Evolutionary conservation across 2,888 invertebrate genomes (phyloP), one percentile per base, ranked within the genome.

Genomic region (Amphipyra tragopoginis): DNA sequence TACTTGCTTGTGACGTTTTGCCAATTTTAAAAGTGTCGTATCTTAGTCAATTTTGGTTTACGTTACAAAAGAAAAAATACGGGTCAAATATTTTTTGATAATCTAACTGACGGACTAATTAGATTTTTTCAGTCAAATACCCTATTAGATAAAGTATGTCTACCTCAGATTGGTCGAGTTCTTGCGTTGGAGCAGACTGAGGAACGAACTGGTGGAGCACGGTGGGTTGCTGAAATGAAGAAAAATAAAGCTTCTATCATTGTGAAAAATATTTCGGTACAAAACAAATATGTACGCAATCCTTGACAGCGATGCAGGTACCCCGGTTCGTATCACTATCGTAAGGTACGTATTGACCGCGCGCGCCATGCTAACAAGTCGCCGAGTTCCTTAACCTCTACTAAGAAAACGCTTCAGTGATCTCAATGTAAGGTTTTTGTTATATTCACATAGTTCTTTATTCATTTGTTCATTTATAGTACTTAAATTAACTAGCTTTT

Each of bases 131-230:
- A n/a, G n/a, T n/a, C n/a, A n/a, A n/a, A n/a, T n/a, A n/a, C 3
- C 3, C 21, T 2, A 21, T 21, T 21, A 21, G 21, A 21, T 21
- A 21, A 21, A 21, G 21, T 1, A 21, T 21, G 21, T 21, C 83
- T 85, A 94, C 94, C 84, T 94, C 93, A 54, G 92, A 89, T 78
- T 94, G 94, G 76, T 94, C 94, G 62, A 93, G 75, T 68, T 94
- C 94, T 66, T 94, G 94, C 6, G 93, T 93, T n/a, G 94, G 94
- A 8, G 94, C 93, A 7, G 91, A 79, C 79, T 94, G 94, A 2
- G 94, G 94, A 42, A 94, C 89, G 75, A 93, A 94, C 77, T 94
- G 94, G 71, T 94, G 94, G 54, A 94, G 85, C 39, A 92, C 84
- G 43, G 87, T 87, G 21, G 87, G 83, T 80, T 93, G 94, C 93